Evolutionary conservation across 92 coral and sea anemone species (phyloP).

Genomic region (Meandrina meandrites): DNA sequence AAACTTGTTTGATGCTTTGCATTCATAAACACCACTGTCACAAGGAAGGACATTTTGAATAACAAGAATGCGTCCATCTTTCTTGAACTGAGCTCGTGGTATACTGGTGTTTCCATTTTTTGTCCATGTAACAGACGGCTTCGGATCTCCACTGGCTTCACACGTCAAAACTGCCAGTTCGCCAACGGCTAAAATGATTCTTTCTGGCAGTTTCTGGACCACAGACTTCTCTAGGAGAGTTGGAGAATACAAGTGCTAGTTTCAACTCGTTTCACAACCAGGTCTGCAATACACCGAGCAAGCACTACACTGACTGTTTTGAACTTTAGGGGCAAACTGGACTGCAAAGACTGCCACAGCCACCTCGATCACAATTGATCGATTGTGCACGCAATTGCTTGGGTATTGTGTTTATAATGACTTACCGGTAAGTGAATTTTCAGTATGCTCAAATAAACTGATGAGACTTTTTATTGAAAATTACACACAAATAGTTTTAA

Average conservation of each 20-base stretch:
- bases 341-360: too few species aligned
- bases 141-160: not conserved
- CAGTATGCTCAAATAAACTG: too few species aligned
- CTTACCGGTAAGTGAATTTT: too few species aligned
- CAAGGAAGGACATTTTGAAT: not conserved
- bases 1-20: constrained; percentile 22
- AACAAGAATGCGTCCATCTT: not conserved
- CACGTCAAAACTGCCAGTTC: not conserved
- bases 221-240: not conserved
- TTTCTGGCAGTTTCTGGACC: not conserved
- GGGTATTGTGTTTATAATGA: too few species aligned
- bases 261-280: not conserved
- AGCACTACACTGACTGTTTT: too few species aligned
- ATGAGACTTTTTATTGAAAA: too few species aligned
- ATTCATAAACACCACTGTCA: constrained; percentile 13
- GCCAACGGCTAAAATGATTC: not conserved
- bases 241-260: not conserved
- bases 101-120: constrained; percentile 7
- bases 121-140: constrained; percentile 7
- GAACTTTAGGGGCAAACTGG: too few species aligned
- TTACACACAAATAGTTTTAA: too few species aligned
- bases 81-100: constrained; percentile 21
- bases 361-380: too few species aligned
- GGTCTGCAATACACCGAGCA: not conserved
- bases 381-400: too few species aligned